A percentile compares a stretch with the other conserved stretches of the same genome.
Evolutionary conservation across 2,797 vertebrate genomes (phyloP).

Genomic region (Anas flavirostris): DNA sequence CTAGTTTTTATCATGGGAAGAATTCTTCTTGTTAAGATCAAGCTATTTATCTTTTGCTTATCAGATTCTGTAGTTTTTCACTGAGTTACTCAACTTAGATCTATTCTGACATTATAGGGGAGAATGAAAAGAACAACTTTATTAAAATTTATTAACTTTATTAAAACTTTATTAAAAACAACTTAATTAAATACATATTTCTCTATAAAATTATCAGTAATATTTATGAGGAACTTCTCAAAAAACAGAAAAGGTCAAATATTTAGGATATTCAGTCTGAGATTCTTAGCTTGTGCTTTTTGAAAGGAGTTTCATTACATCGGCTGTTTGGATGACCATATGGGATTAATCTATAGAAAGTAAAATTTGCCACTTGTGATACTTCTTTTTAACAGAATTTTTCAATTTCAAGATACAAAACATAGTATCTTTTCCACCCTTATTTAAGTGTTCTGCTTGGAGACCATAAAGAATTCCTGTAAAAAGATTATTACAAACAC

Average conservation of each 20-base stretch:
- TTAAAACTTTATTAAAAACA: too few species aligned
- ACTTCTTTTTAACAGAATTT: not conserved
- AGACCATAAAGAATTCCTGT: not conserved
- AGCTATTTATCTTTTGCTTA: not conserved
- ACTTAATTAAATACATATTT: not conserved
- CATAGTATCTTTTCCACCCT: rapidly evolving
- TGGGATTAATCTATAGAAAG: not conserved
- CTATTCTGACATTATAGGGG: not conserved
- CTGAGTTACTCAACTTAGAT: not conserved
- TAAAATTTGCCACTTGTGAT: not conserved
- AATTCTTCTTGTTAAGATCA: not conserved
- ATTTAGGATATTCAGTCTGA: not conserved
- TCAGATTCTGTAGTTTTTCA: not conserved
- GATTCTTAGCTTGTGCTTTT: not conserved
- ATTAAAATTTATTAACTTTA: too few species aligned
- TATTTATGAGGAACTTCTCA: not conserved
- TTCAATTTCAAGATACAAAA: not conserved
- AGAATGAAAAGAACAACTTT: not conserved
- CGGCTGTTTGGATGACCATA: not conserved
- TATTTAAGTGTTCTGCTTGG: not conserved
- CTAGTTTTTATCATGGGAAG: not conserved
- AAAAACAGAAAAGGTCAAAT: not conserved
- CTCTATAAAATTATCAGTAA: not conserved
- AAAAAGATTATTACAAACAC: not conserved
- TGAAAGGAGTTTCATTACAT: not conserved